phyloP scores from a whole-genome alignment of 2,888 invertebrate species.

The Stenotaenia linearis region DNA sequence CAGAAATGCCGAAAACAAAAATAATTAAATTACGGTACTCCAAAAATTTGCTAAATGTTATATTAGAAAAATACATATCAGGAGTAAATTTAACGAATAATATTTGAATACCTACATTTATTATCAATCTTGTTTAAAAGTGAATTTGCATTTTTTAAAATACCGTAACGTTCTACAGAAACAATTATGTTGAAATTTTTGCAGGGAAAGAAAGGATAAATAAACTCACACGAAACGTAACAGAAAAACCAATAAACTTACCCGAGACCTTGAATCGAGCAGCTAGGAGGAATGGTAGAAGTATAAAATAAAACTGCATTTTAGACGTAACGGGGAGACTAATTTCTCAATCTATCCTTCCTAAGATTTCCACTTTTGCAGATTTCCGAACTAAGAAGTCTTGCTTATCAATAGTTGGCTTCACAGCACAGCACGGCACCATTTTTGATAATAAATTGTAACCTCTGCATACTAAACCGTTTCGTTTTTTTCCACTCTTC shows the following conservation, averaged over 20 bases:
- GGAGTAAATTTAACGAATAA: too few species aligned
- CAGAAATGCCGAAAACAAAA: not conserved
- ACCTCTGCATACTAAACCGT: not conserved
- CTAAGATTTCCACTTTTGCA: not conserved
- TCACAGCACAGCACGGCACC: not conserved
- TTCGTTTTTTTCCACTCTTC: not conserved
- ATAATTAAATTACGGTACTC: too few species aligned
- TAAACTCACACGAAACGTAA: not conserved
- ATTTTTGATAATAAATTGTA: not conserved
- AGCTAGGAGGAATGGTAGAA: not conserved
- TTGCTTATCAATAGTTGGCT: not conserved
- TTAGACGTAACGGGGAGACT: not conserved
- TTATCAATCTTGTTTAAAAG: too few species aligned
- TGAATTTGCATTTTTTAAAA: too few species aligned
- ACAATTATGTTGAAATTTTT: too few species aligned
- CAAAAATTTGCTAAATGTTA: too few species aligned
- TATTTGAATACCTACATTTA: too few species aligned
- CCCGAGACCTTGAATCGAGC: conserved; percentile 19
- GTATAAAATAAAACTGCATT: not conserved
- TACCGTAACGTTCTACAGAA: too few species aligned
- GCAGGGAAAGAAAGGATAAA: not conserved
- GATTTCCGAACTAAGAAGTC: not conserved
- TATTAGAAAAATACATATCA: too few species aligned
- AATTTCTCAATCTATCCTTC: not conserved
- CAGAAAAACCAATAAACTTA: conserved; percentile 1